Base-by-base conservation (phyloP, 2,797 vertebrate genomes). In the Sternarchorhynchus goeldii region DNA sequence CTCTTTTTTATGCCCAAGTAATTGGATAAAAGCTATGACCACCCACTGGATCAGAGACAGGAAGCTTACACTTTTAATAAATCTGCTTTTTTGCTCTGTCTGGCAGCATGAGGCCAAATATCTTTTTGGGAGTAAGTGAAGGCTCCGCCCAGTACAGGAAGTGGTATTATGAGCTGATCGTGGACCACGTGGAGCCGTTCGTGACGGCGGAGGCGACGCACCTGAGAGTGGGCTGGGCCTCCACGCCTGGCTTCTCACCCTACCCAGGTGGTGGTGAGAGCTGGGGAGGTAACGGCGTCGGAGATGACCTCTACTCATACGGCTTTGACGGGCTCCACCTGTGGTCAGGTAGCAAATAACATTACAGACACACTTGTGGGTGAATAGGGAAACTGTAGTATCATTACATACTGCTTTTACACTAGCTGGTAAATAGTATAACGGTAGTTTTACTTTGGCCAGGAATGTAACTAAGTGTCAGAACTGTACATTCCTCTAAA, bases 131-230 rank as follows among this genome's bases (percentile, higher is more conserved):
- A 0, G 94, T 97, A 86, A 97, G 95, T 0, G 96, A 98, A 65
- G 96, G 96, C 45, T 97, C 97, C 0, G 97, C 97, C n/a, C 97
- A 98, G 67, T 98, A 98, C 89, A 95, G 88, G 86, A 98, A 97
- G 85, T 98, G 97, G 97, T 98, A 98, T 87, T 98, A 96, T 2
- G 97, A 98, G 65, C 88, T 98, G 76, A 97, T 96, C 58, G 95
- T 98, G 87, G 97, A 98, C 85, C 92, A 96, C 20, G 93, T 92
- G 0, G 88, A 94, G 60, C 94, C 96, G 0, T 98, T 98, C 5
- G 91, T 96, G 80, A 97, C 96, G 0, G 95, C 96, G 0, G 96
- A 98, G 84, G 93, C 97, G 5, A 96, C 95, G 50, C 96, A 98
- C 80, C 91, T 98, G 5, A 92, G 96, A 32, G 94, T 98, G 80